Evolutionary conservation across 2,797 vertebrate genomes (phyloP).

Genomic region (Sarcoramphus papa): DNA sequence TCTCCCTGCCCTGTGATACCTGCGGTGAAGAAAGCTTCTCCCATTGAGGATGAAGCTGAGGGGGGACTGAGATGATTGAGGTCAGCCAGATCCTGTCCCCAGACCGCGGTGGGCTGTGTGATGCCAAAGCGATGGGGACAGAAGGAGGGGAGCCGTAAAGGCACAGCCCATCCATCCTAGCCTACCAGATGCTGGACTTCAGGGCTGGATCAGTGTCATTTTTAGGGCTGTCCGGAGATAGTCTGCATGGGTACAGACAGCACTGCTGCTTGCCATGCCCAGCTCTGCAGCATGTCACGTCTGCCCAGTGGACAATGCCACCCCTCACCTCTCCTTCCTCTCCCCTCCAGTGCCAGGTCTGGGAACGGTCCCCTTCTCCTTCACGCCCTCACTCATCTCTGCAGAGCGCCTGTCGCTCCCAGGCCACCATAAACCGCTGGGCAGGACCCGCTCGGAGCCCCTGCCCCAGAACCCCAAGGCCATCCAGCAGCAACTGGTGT

Average conservation of each 20-base stretch:
- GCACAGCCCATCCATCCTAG: not conserved
- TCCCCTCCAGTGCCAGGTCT: conserved; percentile 81
- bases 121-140: not conserved
- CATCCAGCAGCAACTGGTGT: conserved; percentile 80
- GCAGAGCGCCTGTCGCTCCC: conserved; percentile 77
- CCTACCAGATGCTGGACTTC: not conserved
- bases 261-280: not conserved
- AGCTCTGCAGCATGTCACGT: not conserved
- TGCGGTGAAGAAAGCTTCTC: not conserved
- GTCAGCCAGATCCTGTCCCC: not conserved
- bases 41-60: not conserved
- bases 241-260: not conserved
- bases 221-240: not conserved
- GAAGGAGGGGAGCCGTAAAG: not conserved
- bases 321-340: not conserved
- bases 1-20: not conserved
- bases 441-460: conserved; percentile 92
- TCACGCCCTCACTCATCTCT: conserved; percentile 68
- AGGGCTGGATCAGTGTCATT: not conserved
- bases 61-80: not conserved
- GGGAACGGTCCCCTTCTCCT: conserved; percentile 74
- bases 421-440: conserved; percentile 86
- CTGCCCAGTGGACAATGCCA: not conserved
- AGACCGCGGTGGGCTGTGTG: not conserved
- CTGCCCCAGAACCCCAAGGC: conserved; percentile 84